Evolutionary conservation across 92 coral and sea anemone species (phyloP).

Genomic region (Paragorgia papillata): DNA sequence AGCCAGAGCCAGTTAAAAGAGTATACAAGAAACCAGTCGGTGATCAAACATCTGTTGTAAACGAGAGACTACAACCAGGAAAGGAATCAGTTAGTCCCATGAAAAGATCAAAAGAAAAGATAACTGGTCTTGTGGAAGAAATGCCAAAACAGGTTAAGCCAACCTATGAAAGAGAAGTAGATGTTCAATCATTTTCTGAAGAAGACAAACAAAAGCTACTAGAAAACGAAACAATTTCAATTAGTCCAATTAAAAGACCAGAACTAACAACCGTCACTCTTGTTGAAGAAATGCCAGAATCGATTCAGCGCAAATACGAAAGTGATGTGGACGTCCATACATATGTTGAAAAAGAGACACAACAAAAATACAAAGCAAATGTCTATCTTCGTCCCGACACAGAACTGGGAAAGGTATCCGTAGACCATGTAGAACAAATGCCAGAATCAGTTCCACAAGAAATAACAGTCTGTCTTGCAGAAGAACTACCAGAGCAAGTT

Average conservation of each 20-base stretch:
- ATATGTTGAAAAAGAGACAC: background rate
- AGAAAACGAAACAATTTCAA: background rate
- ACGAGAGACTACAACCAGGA: too few species aligned
- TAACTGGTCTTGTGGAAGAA: too few species aligned
- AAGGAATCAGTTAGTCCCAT: too few species aligned
- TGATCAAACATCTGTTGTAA: background rate
- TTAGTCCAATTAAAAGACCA: background rate
- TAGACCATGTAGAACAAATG: too few species aligned
- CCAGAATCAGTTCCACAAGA: too few species aligned
- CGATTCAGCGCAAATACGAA: background rate
- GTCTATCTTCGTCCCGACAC: background rate
- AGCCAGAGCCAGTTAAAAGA: background rate
- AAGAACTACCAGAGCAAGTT: too few species aligned
- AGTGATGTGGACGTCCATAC: background rate
- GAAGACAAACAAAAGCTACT: conserved; percentile 7
- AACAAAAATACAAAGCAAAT: background rate
- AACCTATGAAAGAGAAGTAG: too few species aligned
- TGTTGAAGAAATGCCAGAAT: conserved; percentile 11
- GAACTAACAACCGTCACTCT: background rate
- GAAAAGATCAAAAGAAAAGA: too few species aligned
- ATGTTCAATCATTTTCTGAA: background rate
- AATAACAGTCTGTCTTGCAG: too few species aligned
- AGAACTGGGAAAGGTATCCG: background rate
- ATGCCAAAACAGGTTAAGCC: too few species aligned
- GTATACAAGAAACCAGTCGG: background rate